Evolutionary conservation across 2,888 invertebrate species (phyloP).

Genomic region (Periphyllus acericola): DNA sequence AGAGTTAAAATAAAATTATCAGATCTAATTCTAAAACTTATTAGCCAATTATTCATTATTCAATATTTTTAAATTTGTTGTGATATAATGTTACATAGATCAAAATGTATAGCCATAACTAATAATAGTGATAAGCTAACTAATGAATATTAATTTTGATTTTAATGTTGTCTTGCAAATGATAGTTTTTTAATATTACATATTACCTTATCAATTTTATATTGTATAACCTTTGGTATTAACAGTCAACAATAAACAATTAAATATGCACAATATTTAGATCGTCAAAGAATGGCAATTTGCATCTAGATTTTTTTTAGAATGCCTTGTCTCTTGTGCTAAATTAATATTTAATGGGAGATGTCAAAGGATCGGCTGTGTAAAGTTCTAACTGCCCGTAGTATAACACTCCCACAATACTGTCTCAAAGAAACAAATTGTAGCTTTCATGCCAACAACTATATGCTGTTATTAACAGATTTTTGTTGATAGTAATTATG

Average conservation of each 20-base stretch:
- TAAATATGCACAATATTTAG: constrained; percentile 42
- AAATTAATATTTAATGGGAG: constrained; percentile 51
- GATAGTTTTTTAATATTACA: background rate
- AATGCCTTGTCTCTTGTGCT: constrained; percentile 48
- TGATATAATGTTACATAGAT: too few relatives aligned
- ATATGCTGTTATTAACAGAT: too few relatives aligned
- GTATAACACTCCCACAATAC: constrained; percentile 58
- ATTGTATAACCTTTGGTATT: too few relatives aligned
- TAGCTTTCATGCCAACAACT: background rate
- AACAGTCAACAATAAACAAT: background rate
- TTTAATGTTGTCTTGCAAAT: background rate
- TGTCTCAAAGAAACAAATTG: background rate
- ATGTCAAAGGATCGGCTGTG: constrained; percentile 59
- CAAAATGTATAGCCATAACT: background rate
- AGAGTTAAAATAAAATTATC: too few relatives aligned
- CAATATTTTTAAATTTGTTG: too few relatives aligned
- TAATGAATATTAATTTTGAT: background rate
- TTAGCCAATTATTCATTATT: too few relatives aligned
- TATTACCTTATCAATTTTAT: too few relatives aligned
- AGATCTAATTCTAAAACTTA: too few relatives aligned
- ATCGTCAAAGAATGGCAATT: constrained; percentile 47
- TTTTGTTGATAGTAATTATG: too few relatives aligned
- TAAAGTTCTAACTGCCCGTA: constrained; percentile 55
- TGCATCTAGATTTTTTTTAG: constrained; percentile 51
- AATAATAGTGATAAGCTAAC: background rate